Percentiles rank a stretch among this genome's conserved stretches.
These are phyloP conservation scores for Sebastes fasciatus DNA, from an alignment of 2,113 vertebrate genomes.

Conservation along the genomic window DNA sequence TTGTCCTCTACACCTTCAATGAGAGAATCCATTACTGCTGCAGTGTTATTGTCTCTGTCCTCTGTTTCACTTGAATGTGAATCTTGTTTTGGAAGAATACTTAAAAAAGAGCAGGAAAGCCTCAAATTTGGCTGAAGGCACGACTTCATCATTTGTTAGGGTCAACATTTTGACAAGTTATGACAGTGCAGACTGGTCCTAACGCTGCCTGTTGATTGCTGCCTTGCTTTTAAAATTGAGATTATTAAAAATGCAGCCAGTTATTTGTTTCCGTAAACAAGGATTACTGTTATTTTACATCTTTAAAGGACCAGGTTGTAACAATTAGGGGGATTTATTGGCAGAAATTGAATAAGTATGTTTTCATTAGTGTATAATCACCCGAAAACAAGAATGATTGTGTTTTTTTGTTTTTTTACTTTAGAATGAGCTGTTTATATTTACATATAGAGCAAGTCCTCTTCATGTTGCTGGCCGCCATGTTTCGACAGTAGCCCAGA, in stretches of 20 bases:
- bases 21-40: neutral
- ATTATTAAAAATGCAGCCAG: neutral
- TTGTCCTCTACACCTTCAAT: neutral
- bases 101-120: neutral
- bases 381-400: no score
- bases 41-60: neutral
- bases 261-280: neutral
- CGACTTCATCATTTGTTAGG: neutral
- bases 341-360: no score
- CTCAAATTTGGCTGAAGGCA: neutral
- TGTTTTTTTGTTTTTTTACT: no score
- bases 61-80: slow-evolving; percentile 4
- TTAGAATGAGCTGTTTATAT: no score
- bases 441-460: no score
- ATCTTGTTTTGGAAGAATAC: neutral
- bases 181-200: neutral
- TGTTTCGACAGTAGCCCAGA: no score
- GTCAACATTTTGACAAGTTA: neutral
- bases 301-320: neutral
- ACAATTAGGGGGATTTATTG: no score
- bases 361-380: no score
- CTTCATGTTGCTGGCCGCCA: no score
- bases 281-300: neutral
- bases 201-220: neutral
- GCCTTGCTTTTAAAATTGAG: neutral